phyloP scores from a whole-genome alignment of 2,797 vertebrate genomes.

The Malurus splendens region DNA sequence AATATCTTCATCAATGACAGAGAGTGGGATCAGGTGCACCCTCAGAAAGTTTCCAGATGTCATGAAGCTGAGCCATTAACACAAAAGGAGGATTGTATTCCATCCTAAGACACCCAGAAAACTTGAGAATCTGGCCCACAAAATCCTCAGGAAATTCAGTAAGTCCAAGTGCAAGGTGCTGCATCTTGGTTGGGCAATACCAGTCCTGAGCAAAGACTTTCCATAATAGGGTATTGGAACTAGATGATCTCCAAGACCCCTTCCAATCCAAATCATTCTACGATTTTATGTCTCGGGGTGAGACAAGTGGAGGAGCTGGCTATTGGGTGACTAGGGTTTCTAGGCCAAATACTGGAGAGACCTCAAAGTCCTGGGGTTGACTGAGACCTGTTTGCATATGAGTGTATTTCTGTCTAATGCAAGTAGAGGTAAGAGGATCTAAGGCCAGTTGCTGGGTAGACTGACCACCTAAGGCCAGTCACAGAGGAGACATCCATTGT shows the following conservation, averaged over 20 bases:
- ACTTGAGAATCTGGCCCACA: neutral
- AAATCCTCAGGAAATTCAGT: neutral
- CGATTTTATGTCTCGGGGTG: neutral
- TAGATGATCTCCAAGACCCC: neutral
- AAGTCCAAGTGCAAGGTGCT: neutral
- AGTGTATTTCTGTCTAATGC: neutral
- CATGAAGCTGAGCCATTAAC: neutral
- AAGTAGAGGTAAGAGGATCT: neutral
- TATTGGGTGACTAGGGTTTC: neutral
- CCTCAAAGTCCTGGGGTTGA: accelerated
- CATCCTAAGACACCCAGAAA: neutral
- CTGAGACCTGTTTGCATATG: neutral
- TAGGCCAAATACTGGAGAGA: neutral
- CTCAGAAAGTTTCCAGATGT: neutral
- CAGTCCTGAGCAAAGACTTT: neutral
- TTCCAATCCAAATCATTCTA: neutral
- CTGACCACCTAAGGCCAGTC: neutral
- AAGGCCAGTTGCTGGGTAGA: neutral
- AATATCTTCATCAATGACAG: neutral
- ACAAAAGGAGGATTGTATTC: neutral
- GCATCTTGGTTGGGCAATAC: neutral
- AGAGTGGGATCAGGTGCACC: neutral
- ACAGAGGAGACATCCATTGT: neutral
- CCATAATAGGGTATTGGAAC: neutral
- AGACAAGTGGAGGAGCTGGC: neutral